Conservation (phyloP, 2,888 invertebrate species). For the Idaea biselata region DNA sequence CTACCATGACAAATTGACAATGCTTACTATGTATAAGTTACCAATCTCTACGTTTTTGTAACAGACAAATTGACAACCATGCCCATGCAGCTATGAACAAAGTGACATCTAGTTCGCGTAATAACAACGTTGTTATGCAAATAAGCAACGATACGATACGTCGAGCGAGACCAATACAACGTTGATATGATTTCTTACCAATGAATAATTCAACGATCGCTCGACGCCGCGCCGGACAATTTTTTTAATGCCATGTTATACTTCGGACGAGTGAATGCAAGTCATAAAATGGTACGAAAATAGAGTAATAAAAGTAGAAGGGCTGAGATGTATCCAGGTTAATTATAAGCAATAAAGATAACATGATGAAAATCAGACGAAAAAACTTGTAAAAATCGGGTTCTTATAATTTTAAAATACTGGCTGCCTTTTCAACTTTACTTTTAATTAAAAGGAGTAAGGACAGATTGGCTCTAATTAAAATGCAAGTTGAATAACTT, state of each 20-base stretch:
- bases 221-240: slow-evolving; percentile 39
- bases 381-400: background rate
- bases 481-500: background rate
- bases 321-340: background rate
- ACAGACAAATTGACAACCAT: slow-evolving; percentile 18
- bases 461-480: background rate
- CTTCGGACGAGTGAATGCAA: slow-evolving; percentile 39
- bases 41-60: no score
- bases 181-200: slow-evolving; percentile 57
- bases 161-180: slow-evolving; percentile 39
- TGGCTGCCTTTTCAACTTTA: background rate
- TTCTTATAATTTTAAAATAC: background rate
- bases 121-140: slow-evolving; percentile 58
- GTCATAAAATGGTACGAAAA: slow-evolving; percentile 26
- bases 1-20: background rate
- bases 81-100: slow-evolving; percentile 17
- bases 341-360: background rate
- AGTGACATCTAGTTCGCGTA: slow-evolving; percentile 37
- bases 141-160: slow-evolving; percentile 46
- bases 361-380: background rate
- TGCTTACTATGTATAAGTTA: no score
- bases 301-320: slow-evolving; percentile 12
- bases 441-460: background rate
- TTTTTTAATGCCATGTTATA: slow-evolving; percentile 48
- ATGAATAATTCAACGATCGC: slow-evolving; percentile 64